phyloP scores from a whole-genome alignment of 92 coral and sea anemone genomes.

The Scolanthus callimorphus region DNA sequence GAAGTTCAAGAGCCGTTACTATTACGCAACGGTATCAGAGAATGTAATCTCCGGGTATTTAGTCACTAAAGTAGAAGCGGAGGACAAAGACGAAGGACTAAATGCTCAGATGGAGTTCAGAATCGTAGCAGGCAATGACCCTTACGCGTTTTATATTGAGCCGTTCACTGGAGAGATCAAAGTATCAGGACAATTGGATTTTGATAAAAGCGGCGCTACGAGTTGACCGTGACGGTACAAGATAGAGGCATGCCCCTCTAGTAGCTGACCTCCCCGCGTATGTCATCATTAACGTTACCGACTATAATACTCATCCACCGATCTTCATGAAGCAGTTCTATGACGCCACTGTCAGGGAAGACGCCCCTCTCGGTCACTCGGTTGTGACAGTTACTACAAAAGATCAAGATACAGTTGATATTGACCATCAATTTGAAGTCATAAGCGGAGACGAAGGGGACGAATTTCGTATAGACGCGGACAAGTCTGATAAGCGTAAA shows the following conservation, averaged over 20 bases:
- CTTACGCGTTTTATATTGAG: slow-evolving; percentile 76
- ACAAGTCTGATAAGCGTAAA: slow-evolving; percentile 21
- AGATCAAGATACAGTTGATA: slow-evolving; percentile 52
- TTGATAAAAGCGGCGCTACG: slow-evolving; percentile 53
- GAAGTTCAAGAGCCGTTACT: slow-evolving; percentile 34
- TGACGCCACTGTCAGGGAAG: slow-evolving; percentile 46
- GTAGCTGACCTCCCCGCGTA: slow-evolving; percentile 33
- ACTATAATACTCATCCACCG: slow-evolving; percentile 82
- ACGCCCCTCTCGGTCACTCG: slow-evolving; percentile 51
- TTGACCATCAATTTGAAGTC: slow-evolving; percentile 45
- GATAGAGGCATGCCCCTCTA: slow-evolving; percentile 77
- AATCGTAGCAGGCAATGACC: slow-evolving; percentile 72
- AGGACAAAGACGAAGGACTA: slow-evolving; percentile 51
- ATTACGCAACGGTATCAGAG: slow-evolving; percentile 64
- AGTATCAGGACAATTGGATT: slow-evolving; percentile 74
- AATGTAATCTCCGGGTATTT: slow-evolving; percentile 52
- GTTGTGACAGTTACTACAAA: slow-evolving; percentile 53
- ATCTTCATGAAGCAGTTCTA: slow-evolving; percentile 56
- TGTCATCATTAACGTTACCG: slow-evolving; percentile 59
- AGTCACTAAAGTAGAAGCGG: slow-evolving; percentile 57
- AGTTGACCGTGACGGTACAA: slow-evolving; percentile 63
- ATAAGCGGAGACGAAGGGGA: slow-evolving; percentile 61
- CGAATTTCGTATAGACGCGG: slow-evolving; percentile 47
- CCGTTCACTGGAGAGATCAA: slow-evolving; percentile 56
- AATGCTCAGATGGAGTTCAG: slow-evolving; percentile 60